Base-by-base conservation (phyloP, 2,113 vertebrate species). In the Lycaon pictus region DNA sequence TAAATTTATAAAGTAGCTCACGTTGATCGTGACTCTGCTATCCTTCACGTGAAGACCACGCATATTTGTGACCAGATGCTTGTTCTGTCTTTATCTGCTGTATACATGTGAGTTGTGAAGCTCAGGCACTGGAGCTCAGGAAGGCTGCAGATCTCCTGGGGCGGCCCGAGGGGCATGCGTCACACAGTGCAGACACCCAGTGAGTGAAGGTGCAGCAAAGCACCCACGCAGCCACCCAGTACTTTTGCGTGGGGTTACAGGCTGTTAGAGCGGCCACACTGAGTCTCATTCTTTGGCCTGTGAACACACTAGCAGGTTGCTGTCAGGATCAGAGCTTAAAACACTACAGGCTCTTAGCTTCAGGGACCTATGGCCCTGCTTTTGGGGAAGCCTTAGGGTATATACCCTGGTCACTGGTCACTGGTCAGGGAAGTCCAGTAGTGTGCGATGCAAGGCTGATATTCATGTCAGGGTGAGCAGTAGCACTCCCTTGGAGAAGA, bases 341-440 rank as follows among this genome's bases (percentile, higher is more conserved):
- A 9, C 12, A 0, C 15, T 0, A 1, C 20, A 7, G 0, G 2
- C 51, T 48, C 13, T 35, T 0, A 15, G 43, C 60, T 77, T 20
- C 48, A 3, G 16, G 9, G 13, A 35, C 22, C 53, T 23, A 0
- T 9, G 22, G 22, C 51, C 25, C 0, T 11, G 22, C 27, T 48
- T 13, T 12, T 0, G 0, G 22, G 90, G 43, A 35, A 48, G 35
- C 2, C 27, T 23, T 43, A 11, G 10, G 11, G 43, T 43, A 12
- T 23, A 10, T 51, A 23, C 25, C 17, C 6, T n/a, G 35, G 11
- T 48, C 20, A 25, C 16, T 29, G 58, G 56, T 37, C 43, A 2
- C 19, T 23, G 25, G 3, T 65, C 25, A 17, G 55, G 29, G 37
- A 8, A 56, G 11, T 19, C 63, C 22, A 25, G 17, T 22, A 3